Conservation (phyloP, 2,888 invertebrate species). For the Diplolepis rosae region DNA sequence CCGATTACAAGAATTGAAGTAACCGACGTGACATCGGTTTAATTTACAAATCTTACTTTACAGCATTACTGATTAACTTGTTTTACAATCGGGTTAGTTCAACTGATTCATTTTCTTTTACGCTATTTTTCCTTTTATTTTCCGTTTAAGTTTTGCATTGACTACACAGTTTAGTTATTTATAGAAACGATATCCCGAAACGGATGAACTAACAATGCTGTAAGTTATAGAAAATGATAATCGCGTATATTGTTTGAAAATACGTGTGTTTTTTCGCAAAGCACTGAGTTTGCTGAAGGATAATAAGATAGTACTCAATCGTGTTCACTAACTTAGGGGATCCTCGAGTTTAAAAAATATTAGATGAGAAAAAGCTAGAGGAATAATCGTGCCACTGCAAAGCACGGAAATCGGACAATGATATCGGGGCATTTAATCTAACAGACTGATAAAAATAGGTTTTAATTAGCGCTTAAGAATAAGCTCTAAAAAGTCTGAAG, state of each 20-base stretch:
- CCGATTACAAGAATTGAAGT: constrained; percentile 76
- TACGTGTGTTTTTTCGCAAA: constrained; percentile 7
- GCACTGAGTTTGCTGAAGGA: background rate
- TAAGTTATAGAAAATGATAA: background rate
- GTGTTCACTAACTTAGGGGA: background rate
- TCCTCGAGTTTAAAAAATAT: background rate
- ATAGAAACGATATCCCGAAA: constrained; percentile 1
- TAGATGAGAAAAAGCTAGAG: background rate
- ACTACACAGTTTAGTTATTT: constrained; percentile 12
- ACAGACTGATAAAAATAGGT: constrained; percentile 55
- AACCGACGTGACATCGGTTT: constrained; percentile 75
- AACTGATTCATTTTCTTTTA: constrained; percentile 21
- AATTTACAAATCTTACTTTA: constrained; percentile 40
- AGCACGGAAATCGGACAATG: background rate
- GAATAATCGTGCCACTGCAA: constrained; percentile 4
- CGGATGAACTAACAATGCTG: constrained; percentile 11
- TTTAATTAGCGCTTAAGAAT: constrained; percentile 37
- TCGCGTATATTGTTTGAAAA: background rate
- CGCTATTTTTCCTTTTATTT: constrained; percentile 4
- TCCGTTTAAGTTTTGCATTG: constrained; percentile 22
- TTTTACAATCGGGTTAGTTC: background rate
- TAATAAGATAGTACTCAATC: background rate
- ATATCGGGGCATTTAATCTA: constrained; percentile 35
- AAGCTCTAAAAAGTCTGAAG: background rate
- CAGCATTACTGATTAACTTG: constrained; percentile 13